Base-by-base conservation (phyloP, 2,113 vertebrate genomes). In the Hymenochirus boettgeri region DNA sequence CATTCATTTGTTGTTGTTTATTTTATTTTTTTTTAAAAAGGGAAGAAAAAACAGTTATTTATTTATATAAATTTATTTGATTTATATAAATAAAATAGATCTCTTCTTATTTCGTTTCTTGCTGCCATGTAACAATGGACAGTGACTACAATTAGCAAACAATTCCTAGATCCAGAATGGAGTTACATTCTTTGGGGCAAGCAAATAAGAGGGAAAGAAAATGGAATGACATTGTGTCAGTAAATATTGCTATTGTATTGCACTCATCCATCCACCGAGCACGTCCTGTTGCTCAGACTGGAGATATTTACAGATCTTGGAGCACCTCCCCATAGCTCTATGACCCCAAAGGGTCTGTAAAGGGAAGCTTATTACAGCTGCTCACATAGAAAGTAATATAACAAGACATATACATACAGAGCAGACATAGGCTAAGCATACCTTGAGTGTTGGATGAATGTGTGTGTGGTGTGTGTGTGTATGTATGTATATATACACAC, bases 271-370 rank as follows among this genome's bases (percentile, higher is more conserved):
- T 42, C 24, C 31, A 52, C 37, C 48, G n/a, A 4, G 51, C 55
- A 42, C 24, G 42, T 58, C 33, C 24, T 55, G 31, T 1, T 55
- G 29, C 25, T 24, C 24, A 57, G 23, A 65, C 5, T 22, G 27
- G 27, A 47, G 70, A 26, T 71, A 71, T 72, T 73, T 33, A 4
- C 57, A 55, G 18, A 57, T 55, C 69, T 48, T 2, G 2, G 39
- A 57, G 52, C 52, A 65, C 59, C 69, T 51, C 25, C n/a, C 58
- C 65, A 57, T 69, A 69, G 58, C 71, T 47, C 72, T 63, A 39
- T 69, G 75, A 74, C 79, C 77, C 59, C 77, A 74, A 61, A 73
- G 73, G 69, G 73, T 66, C 58, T 72, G 74, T 77, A 71, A 77
- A 73, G 73, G 63, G 51, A 65, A 42, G n/a, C 39, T n/a, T 42